Evolutionary conservation across 2,888 invertebrate species (phyloP).

Genomic region (Adelognathus sp.): DNA sequence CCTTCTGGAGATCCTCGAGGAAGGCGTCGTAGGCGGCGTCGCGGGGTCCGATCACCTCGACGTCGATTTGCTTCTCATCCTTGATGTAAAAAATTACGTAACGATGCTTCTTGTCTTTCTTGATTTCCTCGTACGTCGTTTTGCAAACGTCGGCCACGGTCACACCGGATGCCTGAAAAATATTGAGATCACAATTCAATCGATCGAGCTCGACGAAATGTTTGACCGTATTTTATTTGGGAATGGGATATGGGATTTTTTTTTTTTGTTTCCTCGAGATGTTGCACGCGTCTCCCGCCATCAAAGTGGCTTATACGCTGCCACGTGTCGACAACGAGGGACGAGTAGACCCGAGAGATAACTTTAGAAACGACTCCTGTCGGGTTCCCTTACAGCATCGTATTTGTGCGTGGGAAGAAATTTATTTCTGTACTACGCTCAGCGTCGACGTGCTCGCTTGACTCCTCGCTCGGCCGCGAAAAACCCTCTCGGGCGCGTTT

Average conservation of each 20-base stretch:
- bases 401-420: constrained; percentile 80
- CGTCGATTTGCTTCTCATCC: constrained; percentile 97
- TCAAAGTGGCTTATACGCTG: constrained; percentile 42
- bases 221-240: not conserved
- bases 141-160: constrained; percentile 97
- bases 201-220: not conserved
- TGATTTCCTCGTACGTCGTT: constrained; percentile 97
- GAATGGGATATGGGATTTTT: not conserved
- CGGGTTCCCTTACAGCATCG: constrained; percentile 77
- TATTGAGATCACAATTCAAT: constrained; percentile 33
- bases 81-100: constrained; percentile 98
- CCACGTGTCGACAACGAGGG: constrained; percentile 65
- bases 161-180: constrained; percentile 94
- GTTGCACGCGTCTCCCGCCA: constrained; percentile 14
- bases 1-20: constrained; percentile 94
- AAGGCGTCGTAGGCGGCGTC: constrained; percentile 97
- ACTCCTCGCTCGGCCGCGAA: constrained; percentile 34
- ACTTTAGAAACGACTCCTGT: constrained; percentile 79
- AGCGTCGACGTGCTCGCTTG: constrained; percentile 35
- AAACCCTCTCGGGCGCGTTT: constrained; percentile 44
- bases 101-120: constrained; percentile 98
- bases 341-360: constrained; percentile 67
- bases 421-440: constrained; percentile 73
- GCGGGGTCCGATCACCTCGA: constrained; percentile 94
- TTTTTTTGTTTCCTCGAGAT: too few species aligned